Base-by-base conservation (phyloP, 2,888 invertebrate species). In the Prenolepis imparis region DNA sequence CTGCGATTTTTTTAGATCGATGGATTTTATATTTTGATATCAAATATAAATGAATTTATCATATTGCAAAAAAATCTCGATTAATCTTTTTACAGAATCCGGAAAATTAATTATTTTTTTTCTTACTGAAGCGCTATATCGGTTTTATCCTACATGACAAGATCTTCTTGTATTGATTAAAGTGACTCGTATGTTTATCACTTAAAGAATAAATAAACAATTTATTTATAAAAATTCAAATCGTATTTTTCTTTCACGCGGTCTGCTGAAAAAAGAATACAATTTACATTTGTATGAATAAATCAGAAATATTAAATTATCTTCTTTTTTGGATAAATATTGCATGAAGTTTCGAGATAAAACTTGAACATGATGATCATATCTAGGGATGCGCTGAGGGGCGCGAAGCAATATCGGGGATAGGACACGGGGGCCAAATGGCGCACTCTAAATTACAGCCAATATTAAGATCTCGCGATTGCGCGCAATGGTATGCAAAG, bases 381-480 rank as follows among this genome's bases (percentile, higher is more conserved):
- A 59, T 72, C 44, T 41, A 24, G 32, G 39, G 73, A 80, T 59
- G 57, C 32, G 57, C 67, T 72, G 73, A 78, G 73, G 57, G 57
- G 70, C 41, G 41, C 48, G 41, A 44, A 32, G 67, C 68, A 70
- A 44, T 52, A 72, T 36, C 44, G 68, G 68, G 73, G 63, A 61
- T 21, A 68, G 88, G 84, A 84, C 80, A 24, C 61, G 82, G 73
- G 70, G 81, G 66, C 68, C 78, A 80, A 70, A 78, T 66, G 80
- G 82, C 81, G 85, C 88, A 88, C 88, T 91, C 92, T 94, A 93
- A 94, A 94, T 94, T 94, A 93, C 93, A 89, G 91, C 91, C 91
- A 94, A 94, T 94, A 94, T 94, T 94, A 94, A 94, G 94, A 94
- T 94, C 92, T 92, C 89, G 92, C 92, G 94, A 94, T 94, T 93